These are phyloP conservation scores for Agonum fuliginosum DNA, from an alignment of 2,888 invertebrate genomes.

Conservation along the genomic window DNA sequence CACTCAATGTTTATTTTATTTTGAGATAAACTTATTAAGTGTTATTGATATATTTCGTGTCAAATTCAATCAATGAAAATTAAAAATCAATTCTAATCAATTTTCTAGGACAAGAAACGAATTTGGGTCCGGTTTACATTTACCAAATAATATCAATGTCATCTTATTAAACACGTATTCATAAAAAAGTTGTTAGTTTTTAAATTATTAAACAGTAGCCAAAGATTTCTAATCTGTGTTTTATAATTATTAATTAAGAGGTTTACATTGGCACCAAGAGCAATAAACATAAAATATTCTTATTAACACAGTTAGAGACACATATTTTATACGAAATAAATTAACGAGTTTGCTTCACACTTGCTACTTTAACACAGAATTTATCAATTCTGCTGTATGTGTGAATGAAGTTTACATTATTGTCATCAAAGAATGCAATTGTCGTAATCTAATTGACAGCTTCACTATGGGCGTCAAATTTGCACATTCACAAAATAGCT, in stretches of 20 bases:
- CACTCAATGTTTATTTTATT: too few species aligned
- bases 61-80: conserved; percentile 22
- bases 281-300: conserved; percentile 11
- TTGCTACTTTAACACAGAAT: too few species aligned
- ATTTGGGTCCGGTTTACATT: conserved; percentile 10
- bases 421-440: too few species aligned
- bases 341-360: too few species aligned
- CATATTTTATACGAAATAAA: too few species aligned
- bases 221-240: conserved; percentile 42
- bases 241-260: conserved; percentile 42
- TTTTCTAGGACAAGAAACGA: conserved; percentile 33
- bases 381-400: too few species aligned
- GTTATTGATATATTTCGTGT: conserved; percentile 4
- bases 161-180: conserved; percentile 24
- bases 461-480: too few species aligned
- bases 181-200: conserved; percentile 33
- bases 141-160: conserved; percentile 33
- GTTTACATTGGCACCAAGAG: conserved; percentile 20
- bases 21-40: too few species aligned
- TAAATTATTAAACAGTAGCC: conserved; percentile 48
- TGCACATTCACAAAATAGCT: background rate
- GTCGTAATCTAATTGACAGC: too few species aligned
- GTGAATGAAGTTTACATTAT: too few species aligned
- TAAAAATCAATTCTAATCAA: conserved; percentile 15
- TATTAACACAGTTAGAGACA: too few species aligned